Conservation (phyloP, 2,888 invertebrate genomes). For the Hypena proboscidalis region DNA sequence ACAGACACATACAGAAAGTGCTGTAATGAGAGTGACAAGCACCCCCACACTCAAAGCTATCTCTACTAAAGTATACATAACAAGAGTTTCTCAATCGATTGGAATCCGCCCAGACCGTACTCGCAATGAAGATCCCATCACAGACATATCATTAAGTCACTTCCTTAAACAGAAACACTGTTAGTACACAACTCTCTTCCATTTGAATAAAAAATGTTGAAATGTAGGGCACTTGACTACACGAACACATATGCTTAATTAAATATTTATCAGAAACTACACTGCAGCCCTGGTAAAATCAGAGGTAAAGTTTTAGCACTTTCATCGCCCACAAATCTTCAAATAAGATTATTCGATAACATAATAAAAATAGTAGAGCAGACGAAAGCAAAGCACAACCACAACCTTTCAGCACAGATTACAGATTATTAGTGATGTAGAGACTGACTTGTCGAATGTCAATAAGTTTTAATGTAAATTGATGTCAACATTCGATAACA, state of each 20-base stretch:
- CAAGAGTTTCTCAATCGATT: constrained; percentile 62
- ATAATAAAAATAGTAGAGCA: constrained; percentile 29
- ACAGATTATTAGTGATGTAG: constrained; percentile 2
- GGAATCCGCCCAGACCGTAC: constrained; percentile 41
- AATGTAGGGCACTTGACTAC: constrained; percentile 73
- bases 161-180: constrained; percentile 66
- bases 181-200: constrained; percentile 75
- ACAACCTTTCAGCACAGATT: constrained; percentile 9
- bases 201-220: constrained; percentile 72
- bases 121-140: constrained; percentile 59
- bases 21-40: constrained; percentile 74
- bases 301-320: constrained; percentile 12
- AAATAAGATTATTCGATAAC: constrained; percentile 21
- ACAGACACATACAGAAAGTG: constrained; percentile 89
- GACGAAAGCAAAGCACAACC: constrained; percentile 41
- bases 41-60: constrained; percentile 75
- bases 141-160: constrained; percentile 62
- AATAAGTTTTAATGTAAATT: neutral
- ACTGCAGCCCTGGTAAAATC: constrained; percentile 11
- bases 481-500: no score
- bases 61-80: constrained; percentile 79
- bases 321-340: constrained; percentile 14
- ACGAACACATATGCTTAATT: constrained; percentile 45
- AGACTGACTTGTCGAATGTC: neutral
- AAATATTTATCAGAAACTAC: constrained; percentile 18